Evolutionary conservation across 1,140 invertebrate genomes (phyloP), one percentile per base, ranked within the genome.

Genomic region (Drosophila cardini): DNA sequence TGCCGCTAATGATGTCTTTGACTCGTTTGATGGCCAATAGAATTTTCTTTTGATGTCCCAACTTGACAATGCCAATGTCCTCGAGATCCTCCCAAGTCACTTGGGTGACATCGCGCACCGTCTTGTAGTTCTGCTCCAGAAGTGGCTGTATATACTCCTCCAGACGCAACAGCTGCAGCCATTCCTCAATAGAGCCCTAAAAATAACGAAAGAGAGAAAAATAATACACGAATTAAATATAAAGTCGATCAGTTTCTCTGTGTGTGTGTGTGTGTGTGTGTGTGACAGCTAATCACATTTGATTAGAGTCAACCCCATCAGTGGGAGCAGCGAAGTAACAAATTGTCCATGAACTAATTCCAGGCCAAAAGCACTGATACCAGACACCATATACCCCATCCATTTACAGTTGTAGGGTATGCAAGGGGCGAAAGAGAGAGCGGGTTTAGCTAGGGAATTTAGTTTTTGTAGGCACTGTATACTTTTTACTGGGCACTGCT

Each of bases 41-140:
- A 74, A 99, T 96, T 93, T 99, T 98, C 94, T 99, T 99, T 93
- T 99, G 98, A 92, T 99, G 99, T 21, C 99, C 99, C 89, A 98
- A 92, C 86, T 96, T 95, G 30, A 97, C 95, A 77, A 99, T 99
- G 52, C 99, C 99, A 92, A 99, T 98, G 89, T 99, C 99, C 93
- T 99, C 99, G 77, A 99, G 94, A 93, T 99, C 99, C 94, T 99
- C 99, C 98, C 98, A 99, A 68, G 97, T 98, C 40, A 99, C 94
- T 89, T 99, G 97, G 38, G 97, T 97, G 50, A 97, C 96, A 92
- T 97, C 96, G 81, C 98, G 96, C 46, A 99, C 97, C 15, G 96
- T 97, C 73, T 96, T 95, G 93, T 99, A 99, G 57, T 98, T 98
- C 93, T 99, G 98, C 75, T 96, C 96, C 74, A 96, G 94, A 48